Evolutionary conservation across 1,140 invertebrate genomes (phyloP).

Genomic region (Leptinotarsa undecemlineata): DNA sequence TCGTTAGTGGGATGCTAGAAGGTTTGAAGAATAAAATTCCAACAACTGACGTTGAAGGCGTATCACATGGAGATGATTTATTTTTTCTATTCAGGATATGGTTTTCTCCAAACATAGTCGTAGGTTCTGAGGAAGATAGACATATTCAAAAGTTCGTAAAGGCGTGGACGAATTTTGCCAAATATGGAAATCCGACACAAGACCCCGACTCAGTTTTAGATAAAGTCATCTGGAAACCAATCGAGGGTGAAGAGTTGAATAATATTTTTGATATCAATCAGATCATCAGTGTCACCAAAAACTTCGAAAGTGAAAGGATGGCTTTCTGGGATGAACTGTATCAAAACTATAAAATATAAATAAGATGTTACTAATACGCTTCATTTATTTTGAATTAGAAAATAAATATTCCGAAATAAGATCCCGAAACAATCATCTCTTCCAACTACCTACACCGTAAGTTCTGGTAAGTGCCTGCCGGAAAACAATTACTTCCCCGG

Average conservation of each 20-base stretch:
- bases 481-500: no score
- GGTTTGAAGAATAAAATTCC: constrained; percentile 42
- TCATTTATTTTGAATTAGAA: no score
- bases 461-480: no score
- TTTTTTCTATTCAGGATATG: constrained; percentile 64
- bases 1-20: constrained; percentile 26
- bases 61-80: constrained; percentile 67
- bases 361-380: neutral
- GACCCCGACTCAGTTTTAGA: constrained; percentile 48
- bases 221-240: constrained; percentile 58
- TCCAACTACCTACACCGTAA: no score
- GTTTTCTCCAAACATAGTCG: constrained; percentile 52
- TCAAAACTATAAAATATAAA: neutral
- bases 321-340: neutral
- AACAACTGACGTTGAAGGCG: constrained; percentile 56
- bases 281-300: constrained; percentile 31
- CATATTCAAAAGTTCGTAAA: constrained; percentile 59
- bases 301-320: constrained; percentile 37
- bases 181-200: constrained; percentile 57
- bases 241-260: constrained; percentile 56
- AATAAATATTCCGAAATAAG: no score
- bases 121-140: constrained; percentile 49
- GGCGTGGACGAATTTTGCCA: constrained; percentile 62
- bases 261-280: constrained; percentile 51
- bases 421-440: no score